Conservation (phyloP, 1,140 invertebrate genomes). For the Platyscapa corneri region DNA sequence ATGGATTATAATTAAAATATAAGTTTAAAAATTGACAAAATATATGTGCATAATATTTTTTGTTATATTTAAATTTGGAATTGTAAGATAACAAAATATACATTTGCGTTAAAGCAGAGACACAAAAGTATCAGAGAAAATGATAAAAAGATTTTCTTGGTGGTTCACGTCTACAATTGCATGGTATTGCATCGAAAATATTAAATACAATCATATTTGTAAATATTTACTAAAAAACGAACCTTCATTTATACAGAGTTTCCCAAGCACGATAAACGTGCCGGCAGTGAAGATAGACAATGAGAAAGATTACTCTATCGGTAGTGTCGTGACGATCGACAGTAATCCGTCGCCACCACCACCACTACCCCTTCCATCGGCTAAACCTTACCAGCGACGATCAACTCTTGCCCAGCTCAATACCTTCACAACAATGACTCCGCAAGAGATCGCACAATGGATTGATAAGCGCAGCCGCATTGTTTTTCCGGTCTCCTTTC, state of each 20-base stretch:
- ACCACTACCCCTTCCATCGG: slow-evolving; percentile 62
- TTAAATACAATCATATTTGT: no score
- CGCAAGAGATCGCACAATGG: slow-evolving; percentile 90
- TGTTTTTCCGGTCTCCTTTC: slow-evolving; percentile 84
- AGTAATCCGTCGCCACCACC: slow-evolving; percentile 62
- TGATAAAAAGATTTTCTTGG: no score
- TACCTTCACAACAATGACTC: slow-evolving; percentile 87
- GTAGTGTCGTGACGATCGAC: slow-evolving; percentile 67
- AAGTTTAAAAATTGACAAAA: no score
- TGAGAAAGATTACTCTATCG: slow-evolving; percentile 75
- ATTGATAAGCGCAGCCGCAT: slow-evolving; percentile 87
- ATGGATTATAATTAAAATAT: no score
- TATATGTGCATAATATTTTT: no score
- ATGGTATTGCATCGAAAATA: no score
- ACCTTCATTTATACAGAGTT: slow-evolving; percentile 73
- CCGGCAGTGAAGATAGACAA: slow-evolving; percentile 80
- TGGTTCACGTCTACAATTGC: no score
- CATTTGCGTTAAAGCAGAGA: no score
- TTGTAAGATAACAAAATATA: no score
- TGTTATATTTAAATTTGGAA: no score
- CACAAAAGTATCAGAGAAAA: no score
- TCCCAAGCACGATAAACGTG: slow-evolving; percentile 78
- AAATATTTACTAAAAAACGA: background rate
- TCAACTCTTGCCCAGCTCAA: slow-evolving; percentile 69
- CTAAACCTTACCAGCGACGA: slow-evolving; percentile 67